phyloP scores from a whole-genome alignment of 2,888 invertebrate species.

The Lochmaea capreae region DNA sequence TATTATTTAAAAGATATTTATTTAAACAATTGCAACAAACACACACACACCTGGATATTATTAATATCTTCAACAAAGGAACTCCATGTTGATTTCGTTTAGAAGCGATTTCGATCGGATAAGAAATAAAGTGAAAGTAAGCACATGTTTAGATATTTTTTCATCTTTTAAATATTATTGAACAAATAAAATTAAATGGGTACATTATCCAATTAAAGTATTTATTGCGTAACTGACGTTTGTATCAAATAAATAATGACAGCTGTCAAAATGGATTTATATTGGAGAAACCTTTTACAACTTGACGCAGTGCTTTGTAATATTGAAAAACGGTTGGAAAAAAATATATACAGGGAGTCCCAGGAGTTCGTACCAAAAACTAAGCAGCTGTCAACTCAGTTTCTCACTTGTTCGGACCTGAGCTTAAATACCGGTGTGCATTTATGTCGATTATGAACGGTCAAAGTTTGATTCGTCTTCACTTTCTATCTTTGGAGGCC shows the following conservation, averaged over 20 bases:
- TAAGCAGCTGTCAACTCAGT: too few species aligned
- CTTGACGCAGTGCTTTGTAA: background rate
- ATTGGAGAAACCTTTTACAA: background rate
- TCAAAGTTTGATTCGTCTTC: too few species aligned
- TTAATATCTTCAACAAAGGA: background rate
- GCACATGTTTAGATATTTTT: too few species aligned
- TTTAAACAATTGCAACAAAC: slow-evolving; percentile 5
- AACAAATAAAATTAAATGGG: background rate
- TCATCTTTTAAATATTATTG: background rate
- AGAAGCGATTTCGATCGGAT: background rate
- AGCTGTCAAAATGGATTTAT: background rate
- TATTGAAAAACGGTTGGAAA: background rate
- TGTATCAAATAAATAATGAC: background rate
- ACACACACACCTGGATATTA: background rate
- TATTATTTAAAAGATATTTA: background rate
- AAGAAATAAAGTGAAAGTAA: background rate
- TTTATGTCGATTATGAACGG: too few species aligned
- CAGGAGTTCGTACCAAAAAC: too few species aligned
- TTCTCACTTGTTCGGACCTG: too few species aligned
- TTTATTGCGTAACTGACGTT: background rate
- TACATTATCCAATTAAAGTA: too few species aligned
- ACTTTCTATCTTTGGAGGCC: too few species aligned
- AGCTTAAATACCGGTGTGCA: too few species aligned
- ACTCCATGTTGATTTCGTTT: background rate
- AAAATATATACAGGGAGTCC: background rate